Conservation (phyloP, 2,113 vertebrate species). For the Neotoma lepida region DNA sequence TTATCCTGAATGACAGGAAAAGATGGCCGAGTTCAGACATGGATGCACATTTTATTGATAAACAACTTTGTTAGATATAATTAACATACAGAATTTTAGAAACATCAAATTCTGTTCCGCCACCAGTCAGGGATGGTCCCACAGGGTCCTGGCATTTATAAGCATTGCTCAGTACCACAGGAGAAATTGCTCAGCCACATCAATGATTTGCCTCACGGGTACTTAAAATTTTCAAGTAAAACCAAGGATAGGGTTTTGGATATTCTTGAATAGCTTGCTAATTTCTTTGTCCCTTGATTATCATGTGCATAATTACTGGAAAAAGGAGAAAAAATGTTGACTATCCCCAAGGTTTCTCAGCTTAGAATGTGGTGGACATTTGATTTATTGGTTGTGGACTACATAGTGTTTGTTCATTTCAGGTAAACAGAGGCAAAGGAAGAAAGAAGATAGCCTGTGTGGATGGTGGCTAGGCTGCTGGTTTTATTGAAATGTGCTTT, state of each 20-base stretch:
- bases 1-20: constrained; percentile 53
- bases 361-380: not conserved
- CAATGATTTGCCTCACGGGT: not conserved
- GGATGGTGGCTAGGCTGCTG: not conserved
- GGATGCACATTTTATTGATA: constrained; percentile 64
- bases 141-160: constrained; percentile 45
- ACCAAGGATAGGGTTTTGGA: not conserved
- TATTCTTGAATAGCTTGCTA: constrained; percentile 34
- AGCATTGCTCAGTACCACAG: constrained; percentile 53
- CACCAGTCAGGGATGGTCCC: constrained; percentile 18
- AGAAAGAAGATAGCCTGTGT: not conserved
- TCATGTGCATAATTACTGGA: not conserved
- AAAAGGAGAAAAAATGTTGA: not conserved
- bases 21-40: constrained; percentile 53
- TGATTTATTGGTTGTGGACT: not conserved
- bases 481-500: not conserved
- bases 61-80: constrained; percentile 71
- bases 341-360: not conserved
- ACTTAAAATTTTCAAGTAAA: constrained; percentile 42
- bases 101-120: constrained; percentile 59
- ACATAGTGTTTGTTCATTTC: not conserved
- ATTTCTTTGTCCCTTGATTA: constrained; percentile 60
- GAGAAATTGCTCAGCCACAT: constrained; percentile 19
- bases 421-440: not conserved
- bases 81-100: constrained; percentile 70